These are phyloP conservation scores for Stichopus chloronotus DNA, from an alignment of 35 echinoderm and acorn worm genomes.

Conservation along the genomic window DNA sequence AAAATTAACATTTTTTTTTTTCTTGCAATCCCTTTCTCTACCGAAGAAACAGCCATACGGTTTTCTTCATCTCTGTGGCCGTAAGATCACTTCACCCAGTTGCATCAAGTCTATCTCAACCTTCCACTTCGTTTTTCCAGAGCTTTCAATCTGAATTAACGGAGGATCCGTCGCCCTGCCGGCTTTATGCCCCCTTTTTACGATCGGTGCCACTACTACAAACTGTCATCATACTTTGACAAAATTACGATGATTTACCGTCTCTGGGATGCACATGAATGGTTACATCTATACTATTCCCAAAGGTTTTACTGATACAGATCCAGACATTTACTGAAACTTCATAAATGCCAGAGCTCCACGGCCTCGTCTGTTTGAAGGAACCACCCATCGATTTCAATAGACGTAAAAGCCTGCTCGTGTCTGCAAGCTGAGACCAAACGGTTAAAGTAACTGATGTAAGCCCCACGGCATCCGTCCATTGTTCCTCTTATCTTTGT, in stretches of 20 bases:
- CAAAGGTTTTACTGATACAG: not conserved
- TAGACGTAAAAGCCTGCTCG: no score
- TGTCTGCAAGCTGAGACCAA: no score
- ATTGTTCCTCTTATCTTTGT: no score
- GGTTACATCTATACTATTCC: constrained; percentile 34
- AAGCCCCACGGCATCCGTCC: no score
- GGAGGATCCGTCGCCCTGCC: constrained; percentile 3
- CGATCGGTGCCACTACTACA: not conserved
- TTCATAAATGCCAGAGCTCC: constrained; percentile 32
- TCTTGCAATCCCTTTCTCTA: not conserved
- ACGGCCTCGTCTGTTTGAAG: not conserved
- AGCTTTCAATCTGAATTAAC: constrained; percentile 20
- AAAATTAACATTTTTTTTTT: not conserved
- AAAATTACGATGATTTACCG: constrained; percentile 33
- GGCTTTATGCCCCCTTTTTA: constrained; percentile 25
- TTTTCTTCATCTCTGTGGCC: not conserved
- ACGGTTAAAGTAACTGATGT: no score
- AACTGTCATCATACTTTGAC: constrained; percentile 16
- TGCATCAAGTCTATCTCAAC: not conserved
- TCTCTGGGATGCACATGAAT: constrained; percentile 10
- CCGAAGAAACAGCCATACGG: not conserved
- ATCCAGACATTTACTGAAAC: constrained; percentile 14
- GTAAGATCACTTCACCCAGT: constrained; percentile 13
- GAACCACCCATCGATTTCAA: not conserved
- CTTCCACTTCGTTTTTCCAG: not conserved